Base-by-base conservation (phyloP, 2,888 invertebrate genomes). In the Idaea dimidiata region DNA sequence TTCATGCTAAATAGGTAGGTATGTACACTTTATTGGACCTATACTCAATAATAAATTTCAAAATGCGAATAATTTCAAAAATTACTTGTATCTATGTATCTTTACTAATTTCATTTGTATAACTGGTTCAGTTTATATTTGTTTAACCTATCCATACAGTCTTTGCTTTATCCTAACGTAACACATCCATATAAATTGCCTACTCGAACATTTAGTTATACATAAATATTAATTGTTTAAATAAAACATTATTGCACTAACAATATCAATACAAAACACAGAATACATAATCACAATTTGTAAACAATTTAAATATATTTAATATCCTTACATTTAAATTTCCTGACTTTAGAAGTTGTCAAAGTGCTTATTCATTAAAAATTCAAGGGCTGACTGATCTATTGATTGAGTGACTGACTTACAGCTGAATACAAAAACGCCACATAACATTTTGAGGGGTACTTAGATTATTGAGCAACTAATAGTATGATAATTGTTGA, bases 161-260 rank as follows among this genome's bases (percentile, higher is more conserved):
- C 72, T 72, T 72, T 70, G 72, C 70, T 63, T 65, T 68, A 63
- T 67, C 54, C 68, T 68, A 70, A 62, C 53, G 56, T 60, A 66
- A 66, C 62, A 64, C 68, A 67, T 67, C 58, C 61, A 62, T 54
- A 17, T 70, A 62, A 61, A 65, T 65, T 59, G 59, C 66, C 65
- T 65, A 66, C 32, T 43, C 43, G 43, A 43, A 43, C 43, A 43
- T 43, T 43, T 43, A 43, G 14, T 43, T 14, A 43, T 32, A 43
- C 10, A 43, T 14, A 43, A 14, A 43, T 43, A 55, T 16, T 17
- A 56, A 56, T 17, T 17, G 18, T 56, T 56, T 56, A 56, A 56
- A 56, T 17, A 56, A 43, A 56, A 56, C 18, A 56, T 56, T 56
- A 56, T 10, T 56, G 56, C 56, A 18, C 56, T 56, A 59, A 59